Percentiles rank a stretch among this genome's conserved stretches.
Conservation (phyloP, 2,888 invertebrate genomes). For the Nymphalis urticae region DNA sequence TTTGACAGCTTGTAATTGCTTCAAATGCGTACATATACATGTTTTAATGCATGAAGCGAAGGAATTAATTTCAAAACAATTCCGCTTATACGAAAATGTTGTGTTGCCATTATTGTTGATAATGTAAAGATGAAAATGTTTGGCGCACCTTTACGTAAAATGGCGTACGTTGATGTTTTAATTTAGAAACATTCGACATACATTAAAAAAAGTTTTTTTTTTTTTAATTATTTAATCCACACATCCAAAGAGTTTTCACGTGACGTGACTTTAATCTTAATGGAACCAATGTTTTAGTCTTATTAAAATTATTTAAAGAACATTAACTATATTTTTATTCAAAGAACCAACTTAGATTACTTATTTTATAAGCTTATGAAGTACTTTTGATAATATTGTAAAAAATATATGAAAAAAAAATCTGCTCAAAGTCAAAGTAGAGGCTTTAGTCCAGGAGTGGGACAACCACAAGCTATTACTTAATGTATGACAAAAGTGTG, state of each 20-base stretch:
- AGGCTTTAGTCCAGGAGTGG: too few species aligned
- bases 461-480: too few species aligned
- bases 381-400: too few species aligned
- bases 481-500: too few species aligned
- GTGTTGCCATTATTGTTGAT: slow-evolving; percentile 11
- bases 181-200: background rate
- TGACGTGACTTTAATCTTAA: too few species aligned
- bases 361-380: too few species aligned
- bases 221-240: background rate
- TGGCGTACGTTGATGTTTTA: background rate
- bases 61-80: slow-evolving; percentile 4
- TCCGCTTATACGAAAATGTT: slow-evolving; percentile 6
- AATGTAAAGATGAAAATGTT: slow-evolving; percentile 1
- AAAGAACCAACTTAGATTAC: too few species aligned
- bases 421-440: too few species aligned
- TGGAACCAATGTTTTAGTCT: too few species aligned
- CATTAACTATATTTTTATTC: too few species aligned
- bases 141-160: background rate
- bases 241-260: background rate
- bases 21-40: slow-evolving; percentile 18
- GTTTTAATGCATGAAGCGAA: slow-evolving; percentile 12
- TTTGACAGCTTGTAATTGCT: slow-evolving; percentile 36
- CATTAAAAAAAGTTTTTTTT: background rate
- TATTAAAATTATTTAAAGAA: too few species aligned
- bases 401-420: too few species aligned